A percentile compares a stretch with the other conserved stretches of the same genome.
These are phyloP conservation scores for Hydractinia symbiolongicarpus DNA, from an alignment of 30 jellyfish, hydroid and myxozoan genomes.

Conservation along the genomic window DNA sequence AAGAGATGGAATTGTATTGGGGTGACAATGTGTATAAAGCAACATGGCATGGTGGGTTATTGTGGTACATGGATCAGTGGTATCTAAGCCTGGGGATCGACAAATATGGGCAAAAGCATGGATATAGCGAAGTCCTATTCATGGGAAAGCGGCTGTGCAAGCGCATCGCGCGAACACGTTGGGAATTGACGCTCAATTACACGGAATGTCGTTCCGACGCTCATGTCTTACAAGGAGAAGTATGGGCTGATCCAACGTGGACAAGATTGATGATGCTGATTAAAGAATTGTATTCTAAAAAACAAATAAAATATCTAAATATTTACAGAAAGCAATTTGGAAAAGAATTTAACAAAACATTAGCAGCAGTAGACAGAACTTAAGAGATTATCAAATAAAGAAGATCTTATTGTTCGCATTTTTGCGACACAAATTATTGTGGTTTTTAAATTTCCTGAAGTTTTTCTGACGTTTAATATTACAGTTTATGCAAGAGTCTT, in stretches of 20 bases:
- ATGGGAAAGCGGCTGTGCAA: background rate
- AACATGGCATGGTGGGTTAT: slow-evolving; percentile 3
- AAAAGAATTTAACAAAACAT: too few species aligned
- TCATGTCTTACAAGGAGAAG: background rate
- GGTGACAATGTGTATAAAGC: background rate
- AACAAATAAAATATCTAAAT: background rate
- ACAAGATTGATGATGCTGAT: background rate
- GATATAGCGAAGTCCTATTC: background rate
- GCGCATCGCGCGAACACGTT: background rate
- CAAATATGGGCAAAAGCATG: background rate
- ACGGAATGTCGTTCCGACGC: background rate
- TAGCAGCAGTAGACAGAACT: too few species aligned
- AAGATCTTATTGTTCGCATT: too few species aligned
- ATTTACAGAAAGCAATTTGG: too few species aligned
- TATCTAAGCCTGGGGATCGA: background rate
- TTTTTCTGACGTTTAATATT: too few species aligned
- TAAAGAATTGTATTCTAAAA: background rate
- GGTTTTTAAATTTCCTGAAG: too few species aligned
- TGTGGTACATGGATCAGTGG: slow-evolving; percentile 1
- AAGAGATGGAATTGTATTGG: background rate
- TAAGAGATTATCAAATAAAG: too few species aligned
- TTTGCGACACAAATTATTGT: too few species aligned
- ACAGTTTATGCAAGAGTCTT: too few species aligned
- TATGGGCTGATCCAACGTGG: background rate
- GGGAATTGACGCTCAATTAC: background rate